Conservation (phyloP, 2,888 invertebrate genomes). For the Tetragnatha montana region DNA sequence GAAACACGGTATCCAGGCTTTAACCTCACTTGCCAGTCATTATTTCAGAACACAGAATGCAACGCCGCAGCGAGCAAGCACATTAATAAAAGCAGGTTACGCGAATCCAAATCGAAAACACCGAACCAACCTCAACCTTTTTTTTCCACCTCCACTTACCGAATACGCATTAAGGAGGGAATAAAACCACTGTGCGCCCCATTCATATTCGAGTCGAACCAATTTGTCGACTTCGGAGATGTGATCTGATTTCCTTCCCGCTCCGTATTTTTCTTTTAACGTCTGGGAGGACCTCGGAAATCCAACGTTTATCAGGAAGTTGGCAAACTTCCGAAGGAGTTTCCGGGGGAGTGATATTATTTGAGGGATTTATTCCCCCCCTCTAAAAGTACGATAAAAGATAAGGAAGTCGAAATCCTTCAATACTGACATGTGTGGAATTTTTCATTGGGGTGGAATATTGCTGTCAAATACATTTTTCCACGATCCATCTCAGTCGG, state of each 20-base stretch:
- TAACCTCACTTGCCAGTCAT: too few species aligned
- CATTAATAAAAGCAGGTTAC: too few species aligned
- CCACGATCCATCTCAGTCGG: conserved; percentile 24
- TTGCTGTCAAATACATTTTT: conserved; percentile 66
- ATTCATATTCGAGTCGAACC: neutral
- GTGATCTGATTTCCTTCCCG: conserved; percentile 25
- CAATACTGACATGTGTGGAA: conserved; percentile 66
- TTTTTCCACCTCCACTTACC: too few species aligned
- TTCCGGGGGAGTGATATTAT: conserved; percentile 50
- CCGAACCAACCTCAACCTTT: too few species aligned
- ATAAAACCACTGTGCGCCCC: neutral
- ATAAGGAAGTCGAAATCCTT: conserved; percentile 59
- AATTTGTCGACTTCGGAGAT: conserved; percentile 23
- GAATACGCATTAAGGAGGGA: neutral
- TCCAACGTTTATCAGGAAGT: conserved; percentile 67
- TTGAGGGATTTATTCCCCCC: conserved; percentile 60
- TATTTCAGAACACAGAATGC: too few species aligned
- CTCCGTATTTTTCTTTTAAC: neutral
- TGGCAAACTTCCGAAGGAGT: conserved; percentile 66
- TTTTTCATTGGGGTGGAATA: conserved; percentile 68
- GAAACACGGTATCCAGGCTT: too few species aligned
- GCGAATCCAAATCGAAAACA: too few species aligned
- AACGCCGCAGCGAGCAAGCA: too few species aligned
- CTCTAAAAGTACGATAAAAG: conserved; percentile 39
- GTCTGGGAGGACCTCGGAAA: conserved; percentile 37